Conservation (phyloP, 2,113 vertebrate genomes). For the Varanus komodoensis region DNA sequence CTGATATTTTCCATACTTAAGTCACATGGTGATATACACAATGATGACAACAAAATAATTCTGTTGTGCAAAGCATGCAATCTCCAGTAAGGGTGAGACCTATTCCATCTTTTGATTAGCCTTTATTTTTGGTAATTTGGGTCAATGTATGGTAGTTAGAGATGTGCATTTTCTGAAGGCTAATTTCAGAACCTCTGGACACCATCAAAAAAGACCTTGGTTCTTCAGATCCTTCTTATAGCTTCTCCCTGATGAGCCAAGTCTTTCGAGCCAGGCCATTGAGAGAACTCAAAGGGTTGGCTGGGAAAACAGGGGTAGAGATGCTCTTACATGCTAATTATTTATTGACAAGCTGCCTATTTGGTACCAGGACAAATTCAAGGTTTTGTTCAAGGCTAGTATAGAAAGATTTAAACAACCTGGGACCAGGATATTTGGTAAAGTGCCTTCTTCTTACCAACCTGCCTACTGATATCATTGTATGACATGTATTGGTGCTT, state of each 20-base stretch:
- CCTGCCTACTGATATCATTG: too few species aligned
- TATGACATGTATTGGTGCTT: too few species aligned
- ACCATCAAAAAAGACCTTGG: not conserved
- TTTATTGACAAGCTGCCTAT: too few species aligned
- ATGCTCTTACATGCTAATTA: not conserved
- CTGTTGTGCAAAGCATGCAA: not conserved
- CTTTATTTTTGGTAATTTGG: not conserved
- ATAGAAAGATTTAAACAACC: too few species aligned
- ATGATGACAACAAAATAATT: not conserved
- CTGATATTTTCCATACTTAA: not conserved
- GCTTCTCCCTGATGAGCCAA: too few species aligned
- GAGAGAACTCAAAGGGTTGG: not conserved
- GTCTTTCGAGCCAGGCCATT: not conserved
- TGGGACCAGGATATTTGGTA: too few species aligned
- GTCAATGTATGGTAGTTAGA: not conserved
- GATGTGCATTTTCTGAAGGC: too few species aligned
- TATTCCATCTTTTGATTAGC: not conserved
- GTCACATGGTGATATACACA: not conserved
- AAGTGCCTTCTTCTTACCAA: too few species aligned
- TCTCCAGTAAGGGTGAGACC: not conserved
- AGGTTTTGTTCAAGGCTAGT: too few species aligned
- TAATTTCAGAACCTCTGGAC: not conserved
- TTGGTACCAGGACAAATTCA: too few species aligned
- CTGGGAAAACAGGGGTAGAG: not conserved
- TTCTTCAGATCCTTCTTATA: not conserved